phyloP scores from a whole-genome alignment of 2,888 invertebrate species.

The Galerucella nymphaeae region DNA sequence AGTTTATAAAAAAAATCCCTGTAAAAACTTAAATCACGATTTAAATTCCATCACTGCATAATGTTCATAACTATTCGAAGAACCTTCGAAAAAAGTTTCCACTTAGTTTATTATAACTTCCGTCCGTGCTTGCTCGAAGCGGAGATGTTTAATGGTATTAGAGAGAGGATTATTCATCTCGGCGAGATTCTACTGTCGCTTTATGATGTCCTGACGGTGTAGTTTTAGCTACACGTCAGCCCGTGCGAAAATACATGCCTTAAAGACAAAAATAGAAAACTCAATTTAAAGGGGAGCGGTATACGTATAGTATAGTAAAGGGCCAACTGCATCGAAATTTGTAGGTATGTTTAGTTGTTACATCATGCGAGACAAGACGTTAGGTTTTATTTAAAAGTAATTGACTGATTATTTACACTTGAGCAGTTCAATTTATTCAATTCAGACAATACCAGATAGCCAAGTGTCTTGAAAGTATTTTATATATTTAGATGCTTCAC shows the following conservation, averaged over 20 bases:
- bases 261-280: slow-evolving; percentile 41
- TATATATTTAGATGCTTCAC: too few species aligned
- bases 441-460: too few species aligned
- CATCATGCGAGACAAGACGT: background rate
- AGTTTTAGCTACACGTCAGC: slow-evolving; percentile 40
- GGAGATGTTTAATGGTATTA: slow-evolving; percentile 39
- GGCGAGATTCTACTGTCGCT: slow-evolving; percentile 35
- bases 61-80: background rate
- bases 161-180: slow-evolving; percentile 42
- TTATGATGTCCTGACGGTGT: slow-evolving; percentile 31
- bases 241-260: slow-evolving; percentile 41
- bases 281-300: slow-evolving; percentile 20
- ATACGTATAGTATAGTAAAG: slow-evolving; percentile 26
- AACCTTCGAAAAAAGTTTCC: slow-evolving; percentile 2
- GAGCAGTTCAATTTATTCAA: too few species aligned
- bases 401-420: background rate
- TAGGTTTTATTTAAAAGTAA: background rate
- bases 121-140: slow-evolving; percentile 21
- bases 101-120: slow-evolving; percentile 15
- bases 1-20: background rate
- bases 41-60: background rate
- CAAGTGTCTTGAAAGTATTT: too few species aligned
- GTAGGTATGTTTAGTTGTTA: background rate
- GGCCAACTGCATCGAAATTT: slow-evolving; percentile 34
- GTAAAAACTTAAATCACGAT: background rate